Conservation (phyloP, 2,888 invertebrate genomes). For the Taenaris catops region DNA sequence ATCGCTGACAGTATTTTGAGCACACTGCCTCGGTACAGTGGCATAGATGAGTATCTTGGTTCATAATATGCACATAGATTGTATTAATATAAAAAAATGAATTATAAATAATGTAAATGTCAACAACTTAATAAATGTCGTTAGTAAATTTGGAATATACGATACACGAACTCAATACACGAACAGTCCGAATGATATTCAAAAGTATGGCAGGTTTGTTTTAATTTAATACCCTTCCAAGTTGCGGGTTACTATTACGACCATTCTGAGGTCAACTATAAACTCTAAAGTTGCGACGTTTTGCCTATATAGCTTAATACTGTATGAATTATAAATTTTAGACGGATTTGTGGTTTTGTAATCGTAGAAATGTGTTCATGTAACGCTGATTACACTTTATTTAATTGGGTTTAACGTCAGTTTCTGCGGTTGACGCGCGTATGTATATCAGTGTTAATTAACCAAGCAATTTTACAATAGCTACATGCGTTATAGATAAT, state of each 20-base stretch:
- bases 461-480: no score
- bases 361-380: background rate
- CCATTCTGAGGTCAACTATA: slow-evolving; percentile 30
- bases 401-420: background rate
- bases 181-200: background rate
- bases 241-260: slow-evolving; percentile 28
- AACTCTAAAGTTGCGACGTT: slow-evolving; percentile 21
- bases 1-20: no score
- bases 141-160: no score
- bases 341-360: slow-evolving; percentile 15
- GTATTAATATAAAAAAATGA: no score
- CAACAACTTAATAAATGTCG: no score
- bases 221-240: slow-evolving; percentile 29
- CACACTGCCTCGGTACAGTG: no score
- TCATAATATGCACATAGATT: no score
- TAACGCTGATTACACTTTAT: background rate
- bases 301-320: slow-evolving; percentile 12
- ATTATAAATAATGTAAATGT: no score
- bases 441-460: no score
- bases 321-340: slow-evolving; percentile 12
- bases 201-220: slow-evolving; percentile 11
- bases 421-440: background rate
- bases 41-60: no score
- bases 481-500: no score
- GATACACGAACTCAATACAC: no score